Conservation (phyloP, 2,113 vertebrate species). For the Passer domesticus region DNA sequence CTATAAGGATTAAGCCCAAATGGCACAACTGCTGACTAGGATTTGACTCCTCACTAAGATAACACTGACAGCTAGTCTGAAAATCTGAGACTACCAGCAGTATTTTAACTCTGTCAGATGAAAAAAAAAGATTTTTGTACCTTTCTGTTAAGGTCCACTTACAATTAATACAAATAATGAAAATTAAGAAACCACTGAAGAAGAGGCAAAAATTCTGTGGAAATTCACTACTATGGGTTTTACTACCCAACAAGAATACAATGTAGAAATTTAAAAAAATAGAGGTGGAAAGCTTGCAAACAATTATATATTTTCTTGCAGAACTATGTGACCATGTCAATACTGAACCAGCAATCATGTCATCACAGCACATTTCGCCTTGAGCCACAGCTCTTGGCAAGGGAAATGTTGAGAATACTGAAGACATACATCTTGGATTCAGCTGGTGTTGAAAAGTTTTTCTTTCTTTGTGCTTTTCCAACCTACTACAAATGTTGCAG, state of each 20-base stretch:
- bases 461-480: neutral
- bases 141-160: neutral
- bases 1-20: neutral
- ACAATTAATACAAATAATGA: neutral
- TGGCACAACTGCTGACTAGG: neutral
- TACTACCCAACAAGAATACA: neutral
- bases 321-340: neutral
- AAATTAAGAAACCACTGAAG: neutral
- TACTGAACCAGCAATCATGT: neutral
- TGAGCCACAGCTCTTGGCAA: neutral
- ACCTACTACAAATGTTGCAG: neutral
- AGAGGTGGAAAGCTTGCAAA: neutral
- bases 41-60: neutral
- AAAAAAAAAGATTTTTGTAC: neutral
- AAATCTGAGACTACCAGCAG: neutral
- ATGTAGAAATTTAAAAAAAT: neutral
- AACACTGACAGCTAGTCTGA: neutral
- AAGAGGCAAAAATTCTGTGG: neutral
- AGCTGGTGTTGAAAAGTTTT: neutral
- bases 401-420: neutral
- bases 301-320: neutral
- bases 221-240: neutral
- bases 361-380: neutral
- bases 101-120: neutral
- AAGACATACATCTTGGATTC: neutral